phyloP scores from a whole-genome alignment of 1,140 invertebrate species.

The Solenopsis fugax region DNA sequence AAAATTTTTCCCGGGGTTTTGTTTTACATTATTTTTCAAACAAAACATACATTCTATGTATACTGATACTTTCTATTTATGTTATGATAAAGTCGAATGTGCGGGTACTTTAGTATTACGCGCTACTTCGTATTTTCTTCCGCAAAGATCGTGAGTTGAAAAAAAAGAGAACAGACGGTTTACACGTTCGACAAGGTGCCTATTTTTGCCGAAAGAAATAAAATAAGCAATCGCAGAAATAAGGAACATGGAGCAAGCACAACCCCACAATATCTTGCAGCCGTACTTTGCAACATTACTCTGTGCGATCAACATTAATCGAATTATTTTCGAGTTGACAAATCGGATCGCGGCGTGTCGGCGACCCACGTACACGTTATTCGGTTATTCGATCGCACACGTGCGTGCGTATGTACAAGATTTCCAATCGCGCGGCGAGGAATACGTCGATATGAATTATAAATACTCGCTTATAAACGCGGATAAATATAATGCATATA shows the following conservation, averaged over 20 bases:
- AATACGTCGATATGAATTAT: slow-evolving; percentile 43
- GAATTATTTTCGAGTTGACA: slow-evolving; percentile 15
- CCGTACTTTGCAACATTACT: not conserved
- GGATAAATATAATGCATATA: not conserved
- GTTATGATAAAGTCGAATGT: not conserved
- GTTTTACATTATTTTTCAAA: not conserved
- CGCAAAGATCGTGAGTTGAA: not conserved
- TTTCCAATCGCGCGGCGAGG: slow-evolving; percentile 23
- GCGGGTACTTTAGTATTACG: not conserved
- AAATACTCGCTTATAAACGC: not conserved
- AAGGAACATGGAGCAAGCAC: not conserved
- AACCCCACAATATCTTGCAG: not conserved
- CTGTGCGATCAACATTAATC: slow-evolving; percentile 14
- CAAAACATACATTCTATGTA: not conserved
- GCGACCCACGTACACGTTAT: not conserved
- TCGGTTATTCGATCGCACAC: slow-evolving; percentile 7
- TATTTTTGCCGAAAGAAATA: not conserved
- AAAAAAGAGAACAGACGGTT: not conserved
- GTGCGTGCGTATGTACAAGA: slow-evolving; percentile 1
- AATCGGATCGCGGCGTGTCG: slow-evolving; percentile 3
- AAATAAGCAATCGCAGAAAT: slow-evolving; percentile 6
- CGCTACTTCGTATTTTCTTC: not conserved
- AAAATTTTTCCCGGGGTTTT: not conserved
- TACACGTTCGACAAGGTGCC: not conserved
- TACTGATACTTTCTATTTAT: slow-evolving; percentile 1